Conservation (phyloP, 1,140 invertebrate genomes). For the Cyclargus thomasi region DNA sequence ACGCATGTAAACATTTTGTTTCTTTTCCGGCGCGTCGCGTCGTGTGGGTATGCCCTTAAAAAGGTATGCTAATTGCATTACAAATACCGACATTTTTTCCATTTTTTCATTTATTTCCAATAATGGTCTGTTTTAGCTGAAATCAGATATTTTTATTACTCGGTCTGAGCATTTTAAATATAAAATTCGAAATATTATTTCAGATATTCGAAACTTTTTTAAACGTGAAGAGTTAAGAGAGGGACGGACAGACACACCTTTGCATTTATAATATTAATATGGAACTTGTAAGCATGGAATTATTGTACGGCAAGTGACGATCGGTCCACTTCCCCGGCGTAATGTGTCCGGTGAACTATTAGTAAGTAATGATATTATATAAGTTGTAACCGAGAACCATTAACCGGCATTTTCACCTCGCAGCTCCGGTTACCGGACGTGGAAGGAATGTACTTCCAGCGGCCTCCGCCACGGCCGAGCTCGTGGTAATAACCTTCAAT, state of each 20-base stretch:
- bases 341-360: background rate
- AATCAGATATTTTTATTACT: too few species aligned
- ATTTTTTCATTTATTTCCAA: too few species aligned
- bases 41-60: background rate
- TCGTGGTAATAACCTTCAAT: background rate
- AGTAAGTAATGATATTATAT: too few species aligned
- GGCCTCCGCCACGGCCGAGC: background rate
- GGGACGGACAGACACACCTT: too few species aligned
- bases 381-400: too few species aligned
- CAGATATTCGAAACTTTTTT: too few species aligned
- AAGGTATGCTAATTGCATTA: background rate
- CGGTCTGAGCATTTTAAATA: too few species aligned
- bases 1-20: conserved; percentile 15
- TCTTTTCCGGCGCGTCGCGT: background rate
- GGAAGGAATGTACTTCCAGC: background rate
- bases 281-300: too few species aligned
- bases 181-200: too few species aligned
- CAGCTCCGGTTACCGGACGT: background rate
- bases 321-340: background rate
- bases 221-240: too few species aligned
- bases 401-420: background rate
- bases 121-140: too few species aligned
- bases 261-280: too few species aligned
- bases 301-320: background rate
- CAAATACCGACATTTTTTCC: background rate